phyloP scores from a whole-genome alignment of 2,797 vertebrate species.

The Anolis apletophallus region DNA sequence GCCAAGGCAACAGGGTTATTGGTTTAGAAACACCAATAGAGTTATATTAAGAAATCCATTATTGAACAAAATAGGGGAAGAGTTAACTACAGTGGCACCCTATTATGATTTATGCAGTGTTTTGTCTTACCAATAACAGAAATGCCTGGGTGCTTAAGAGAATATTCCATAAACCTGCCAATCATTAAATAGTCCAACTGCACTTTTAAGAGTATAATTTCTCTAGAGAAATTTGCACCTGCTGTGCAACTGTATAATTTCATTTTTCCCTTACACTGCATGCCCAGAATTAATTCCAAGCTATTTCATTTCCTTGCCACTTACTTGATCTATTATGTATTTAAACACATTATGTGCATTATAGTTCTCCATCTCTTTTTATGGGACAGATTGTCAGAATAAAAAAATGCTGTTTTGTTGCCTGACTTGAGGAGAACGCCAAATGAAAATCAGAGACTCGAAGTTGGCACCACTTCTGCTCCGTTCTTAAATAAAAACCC shows the following conservation, averaged over 20 bases:
- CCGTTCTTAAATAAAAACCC: not conserved
- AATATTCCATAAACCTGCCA: conserved; percentile 47
- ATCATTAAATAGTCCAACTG: conserved; percentile 41
- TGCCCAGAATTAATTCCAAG: conserved; percentile 44
- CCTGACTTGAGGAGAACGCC: conserved; percentile 14
- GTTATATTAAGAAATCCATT: not conserved
- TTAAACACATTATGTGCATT: conserved; percentile 46
- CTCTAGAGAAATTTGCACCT: conserved; percentile 32
- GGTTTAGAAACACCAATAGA: not conserved
- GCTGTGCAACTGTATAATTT: conserved; percentile 46
- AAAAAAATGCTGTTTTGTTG: conserved; percentile 35
- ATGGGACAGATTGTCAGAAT: conserved; percentile 43
- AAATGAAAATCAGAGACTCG: not conserved
- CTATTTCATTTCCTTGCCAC: conserved; percentile 39
- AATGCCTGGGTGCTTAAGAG: conserved; percentile 37
- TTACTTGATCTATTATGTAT: conserved; percentile 46
- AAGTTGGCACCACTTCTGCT: not conserved
- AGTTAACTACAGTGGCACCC: not conserved
- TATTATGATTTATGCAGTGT: conserved; percentile 28
- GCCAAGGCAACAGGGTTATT: not conserved
- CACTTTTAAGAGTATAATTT: conserved; percentile 47
- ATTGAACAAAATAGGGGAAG: not conserved
- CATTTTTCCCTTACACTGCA: conserved; percentile 33
- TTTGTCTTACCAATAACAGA: conserved; percentile 35
- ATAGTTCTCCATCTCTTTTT: conserved; percentile 38